Percentiles rank a stretch among this genome's conserved stretches.
phyloP scores from a whole-genome alignment of 2,113 vertebrate genomes.

The Nipponia nippon region DNA sequence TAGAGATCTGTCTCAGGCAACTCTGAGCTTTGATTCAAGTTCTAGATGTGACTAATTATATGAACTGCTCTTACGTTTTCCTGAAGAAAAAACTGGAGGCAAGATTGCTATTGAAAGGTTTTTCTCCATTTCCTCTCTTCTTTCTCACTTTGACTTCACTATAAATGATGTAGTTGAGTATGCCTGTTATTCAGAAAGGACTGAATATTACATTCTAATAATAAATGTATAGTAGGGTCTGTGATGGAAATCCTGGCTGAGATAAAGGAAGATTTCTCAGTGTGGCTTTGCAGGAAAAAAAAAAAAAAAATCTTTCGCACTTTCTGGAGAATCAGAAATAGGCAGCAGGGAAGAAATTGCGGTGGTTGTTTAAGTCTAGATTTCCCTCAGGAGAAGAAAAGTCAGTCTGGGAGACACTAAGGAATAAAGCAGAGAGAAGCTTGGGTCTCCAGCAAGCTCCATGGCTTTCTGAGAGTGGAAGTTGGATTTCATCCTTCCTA shows the following conservation, averaged over 20 bases:
- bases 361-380: background rate
- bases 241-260: background rate
- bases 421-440: background rate
- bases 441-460: background rate
- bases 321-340: background rate
- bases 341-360: background rate
- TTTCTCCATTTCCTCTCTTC: background rate
- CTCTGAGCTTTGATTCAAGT: background rate
- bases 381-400: slow-evolving; percentile 3
- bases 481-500: background rate
- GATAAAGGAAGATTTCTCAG: background rate
- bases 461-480: background rate
- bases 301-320: background rate
- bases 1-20: background rate
- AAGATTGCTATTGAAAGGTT: background rate
- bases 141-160: background rate
- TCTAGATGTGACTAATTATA: background rate
- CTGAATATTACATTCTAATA: background rate
- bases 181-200: background rate
- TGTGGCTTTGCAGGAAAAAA: background rate
- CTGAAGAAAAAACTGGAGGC: background rate
- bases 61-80: background rate
- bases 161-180: background rate
- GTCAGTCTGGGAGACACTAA: background rate
- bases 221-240: background rate